These are phyloP conservation scores for Metridium senile DNA, from an alignment of 92 coral and sea anemone species.

Conservation along the genomic window DNA sequence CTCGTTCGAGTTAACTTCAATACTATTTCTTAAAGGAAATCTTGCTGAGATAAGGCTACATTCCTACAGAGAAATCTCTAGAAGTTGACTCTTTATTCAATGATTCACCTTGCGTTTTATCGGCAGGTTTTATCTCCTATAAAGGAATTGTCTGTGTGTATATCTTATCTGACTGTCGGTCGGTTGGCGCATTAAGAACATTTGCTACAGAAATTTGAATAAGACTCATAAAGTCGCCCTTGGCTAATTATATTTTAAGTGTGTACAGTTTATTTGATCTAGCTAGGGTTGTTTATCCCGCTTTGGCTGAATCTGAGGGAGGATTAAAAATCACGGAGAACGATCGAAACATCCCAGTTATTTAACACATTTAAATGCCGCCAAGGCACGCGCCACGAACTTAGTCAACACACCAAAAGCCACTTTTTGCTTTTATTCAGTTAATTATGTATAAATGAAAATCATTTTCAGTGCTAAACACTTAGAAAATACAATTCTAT, in stretches of 20 bases:
- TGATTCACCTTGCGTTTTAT: neutral
- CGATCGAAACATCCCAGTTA: conserved; percentile 16
- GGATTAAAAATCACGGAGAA: neutral
- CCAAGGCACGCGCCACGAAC: neutral
- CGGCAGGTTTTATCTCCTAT: neutral
- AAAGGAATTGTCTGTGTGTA: neutral
- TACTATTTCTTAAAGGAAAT: neutral
- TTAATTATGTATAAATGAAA: conserved; percentile 83
- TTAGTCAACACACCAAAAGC: neutral
- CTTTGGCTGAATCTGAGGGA: conserved; percentile 26
- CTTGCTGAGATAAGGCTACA: conserved; percentile 24
- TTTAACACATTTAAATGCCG: conserved; percentile 5
- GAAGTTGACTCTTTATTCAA: neutral
- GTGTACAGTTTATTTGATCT: conserved; percentile 39
- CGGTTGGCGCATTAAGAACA: neutral
- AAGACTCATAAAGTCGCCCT: conserved; percentile 14
- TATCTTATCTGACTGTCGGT: conserved; percentile 7
- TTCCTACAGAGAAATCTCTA: conserved; percentile 25
- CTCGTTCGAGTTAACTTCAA: conserved; percentile 1
- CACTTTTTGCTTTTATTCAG: conserved; percentile 27
- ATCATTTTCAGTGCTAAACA: conserved; percentile 71
- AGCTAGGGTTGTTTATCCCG: conserved; percentile 22
- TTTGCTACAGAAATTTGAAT: conserved; percentile 18
- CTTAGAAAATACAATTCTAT: conserved; percentile 55
- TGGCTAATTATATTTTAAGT: conserved; percentile 24